phyloP scores from a whole-genome alignment of 2,113 vertebrate species.

The Varanus komodoensis region DNA sequence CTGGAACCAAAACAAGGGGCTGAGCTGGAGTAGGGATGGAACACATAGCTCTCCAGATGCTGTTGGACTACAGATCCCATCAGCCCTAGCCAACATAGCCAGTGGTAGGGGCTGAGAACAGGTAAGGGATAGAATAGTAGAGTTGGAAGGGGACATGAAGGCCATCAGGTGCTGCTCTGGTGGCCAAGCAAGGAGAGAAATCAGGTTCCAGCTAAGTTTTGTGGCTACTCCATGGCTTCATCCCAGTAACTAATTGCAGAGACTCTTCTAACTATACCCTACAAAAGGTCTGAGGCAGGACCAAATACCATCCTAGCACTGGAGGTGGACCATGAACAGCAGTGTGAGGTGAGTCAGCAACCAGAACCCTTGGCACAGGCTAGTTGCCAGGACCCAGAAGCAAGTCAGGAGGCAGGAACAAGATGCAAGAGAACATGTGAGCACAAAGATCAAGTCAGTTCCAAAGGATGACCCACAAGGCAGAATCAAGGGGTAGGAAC shows the following conservation, averaged over 20 bases:
- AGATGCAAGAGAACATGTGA: too few relatives aligned
- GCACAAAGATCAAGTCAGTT: too few relatives aligned
- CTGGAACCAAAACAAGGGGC: not conserved
- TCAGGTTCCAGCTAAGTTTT: not conserved
- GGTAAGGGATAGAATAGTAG: too few relatives aligned
- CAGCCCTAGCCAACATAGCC: not conserved
- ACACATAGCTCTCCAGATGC: not conserved
- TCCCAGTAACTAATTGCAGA: not conserved
- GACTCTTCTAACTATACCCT: not conserved
- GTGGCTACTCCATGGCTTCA: not conserved
- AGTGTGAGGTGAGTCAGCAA: too few relatives aligned
- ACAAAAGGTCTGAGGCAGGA: not conserved
- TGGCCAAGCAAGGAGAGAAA: not conserved
- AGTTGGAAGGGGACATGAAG: too few relatives aligned
- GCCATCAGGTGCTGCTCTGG: too few relatives aligned
- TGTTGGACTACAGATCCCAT: not conserved
- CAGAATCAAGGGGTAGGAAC: not conserved
- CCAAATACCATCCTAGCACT: not conserved
- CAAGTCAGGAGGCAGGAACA: too few relatives aligned
- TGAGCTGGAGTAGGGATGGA: not conserved
- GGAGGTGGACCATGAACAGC: too few relatives aligned
- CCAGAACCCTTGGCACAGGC: too few relatives aligned
- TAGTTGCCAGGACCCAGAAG: too few relatives aligned
- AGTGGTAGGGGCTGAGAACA: not conserved
- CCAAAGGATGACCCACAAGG: not conserved